Evolutionary conservation across 2,797 vertebrate genomes (phyloP).

Genomic region (Neostethus bicornis): DNA sequence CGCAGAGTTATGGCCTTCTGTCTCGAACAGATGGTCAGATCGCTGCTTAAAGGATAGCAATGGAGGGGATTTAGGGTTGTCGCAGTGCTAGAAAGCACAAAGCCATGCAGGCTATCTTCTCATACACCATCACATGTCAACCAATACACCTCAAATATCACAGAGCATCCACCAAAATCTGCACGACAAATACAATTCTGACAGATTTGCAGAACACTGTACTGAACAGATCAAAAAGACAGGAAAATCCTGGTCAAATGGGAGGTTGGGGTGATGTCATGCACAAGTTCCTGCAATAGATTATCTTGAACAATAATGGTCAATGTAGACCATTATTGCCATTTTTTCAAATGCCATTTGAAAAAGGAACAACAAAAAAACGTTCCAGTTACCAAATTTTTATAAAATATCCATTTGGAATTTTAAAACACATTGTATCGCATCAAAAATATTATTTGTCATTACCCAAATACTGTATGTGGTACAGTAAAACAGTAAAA

Average conservation of each 20-base stretch:
- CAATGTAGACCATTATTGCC: no score
- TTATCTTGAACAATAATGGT: not conserved
- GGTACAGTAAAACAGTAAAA: no score
- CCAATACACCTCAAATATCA: conserved; percentile 25
- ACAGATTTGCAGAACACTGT: not conserved
- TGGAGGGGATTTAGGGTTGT: conserved; percentile 50
- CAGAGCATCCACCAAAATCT: not conserved
- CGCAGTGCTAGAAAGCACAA: conserved; percentile 31
- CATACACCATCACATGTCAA: conserved; percentile 47
- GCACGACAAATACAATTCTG: no score
- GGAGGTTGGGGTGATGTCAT: not conserved
- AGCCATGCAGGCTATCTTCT: conserved; percentile 22
- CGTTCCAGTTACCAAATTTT: no score
- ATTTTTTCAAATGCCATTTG: no score
- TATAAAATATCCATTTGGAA: no score
- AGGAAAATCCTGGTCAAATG: not conserved
- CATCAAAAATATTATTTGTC: no score
- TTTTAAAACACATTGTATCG: no score
- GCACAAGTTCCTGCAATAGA: not conserved
- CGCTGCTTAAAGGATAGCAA: conserved; percentile 66
- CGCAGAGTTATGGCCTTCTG: conserved; percentile 29
- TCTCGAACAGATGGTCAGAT: conserved; percentile 75
- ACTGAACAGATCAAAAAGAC: not conserved
- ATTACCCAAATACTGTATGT: no score
- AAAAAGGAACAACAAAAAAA: no score